These are phyloP conservation scores for Cherax destructor DNA, from an alignment of 1,140 invertebrate genomes.

Conservation along the genomic window DNA sequence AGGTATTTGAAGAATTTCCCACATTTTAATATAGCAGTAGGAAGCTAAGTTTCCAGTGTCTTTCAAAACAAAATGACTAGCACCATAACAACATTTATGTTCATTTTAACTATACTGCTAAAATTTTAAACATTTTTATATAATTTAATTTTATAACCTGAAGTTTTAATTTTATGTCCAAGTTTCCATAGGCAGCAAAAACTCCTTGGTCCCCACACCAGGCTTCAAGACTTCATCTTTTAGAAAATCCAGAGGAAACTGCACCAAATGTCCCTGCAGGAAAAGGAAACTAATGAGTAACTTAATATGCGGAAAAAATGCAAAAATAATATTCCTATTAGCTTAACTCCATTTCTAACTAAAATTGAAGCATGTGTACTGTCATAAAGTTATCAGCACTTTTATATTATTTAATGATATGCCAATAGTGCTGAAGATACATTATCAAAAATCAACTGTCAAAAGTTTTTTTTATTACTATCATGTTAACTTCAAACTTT, in stretches of 20 bases:
- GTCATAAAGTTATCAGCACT: too few relatives aligned
- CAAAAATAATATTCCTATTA: too few relatives aligned
- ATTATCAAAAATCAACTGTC: too few relatives aligned
- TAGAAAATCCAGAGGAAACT: slow-evolving; percentile 90
- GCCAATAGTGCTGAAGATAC: too few relatives aligned
- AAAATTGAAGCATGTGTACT: too few relatives aligned
- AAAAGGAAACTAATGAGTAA: slow-evolving; percentile 50
- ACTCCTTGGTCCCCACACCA: slow-evolving; percentile 86
- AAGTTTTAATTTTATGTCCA: slow-evolving; percentile 75
- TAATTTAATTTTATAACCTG: background rate
- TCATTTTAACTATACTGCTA: background rate
- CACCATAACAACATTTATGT: background rate
- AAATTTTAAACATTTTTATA: background rate
- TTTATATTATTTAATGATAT: too few relatives aligned
- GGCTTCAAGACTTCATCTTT: slow-evolving; percentile 88
- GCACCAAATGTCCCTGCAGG: slow-evolving; percentile 87
- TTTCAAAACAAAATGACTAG: background rate
- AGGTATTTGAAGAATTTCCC: background rate
- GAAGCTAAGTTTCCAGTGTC: background rate
- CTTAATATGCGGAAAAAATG: background rate
- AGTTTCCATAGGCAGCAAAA: slow-evolving; percentile 76
- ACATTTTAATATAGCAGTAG: background rate
- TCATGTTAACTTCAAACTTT: too few relatives aligned
- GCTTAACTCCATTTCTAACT: too few relatives aligned
- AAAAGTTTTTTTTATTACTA: too few relatives aligned